Conservation (phyloP, 2,797 vertebrate genomes). For the Peromyscus eremicus region DNA sequence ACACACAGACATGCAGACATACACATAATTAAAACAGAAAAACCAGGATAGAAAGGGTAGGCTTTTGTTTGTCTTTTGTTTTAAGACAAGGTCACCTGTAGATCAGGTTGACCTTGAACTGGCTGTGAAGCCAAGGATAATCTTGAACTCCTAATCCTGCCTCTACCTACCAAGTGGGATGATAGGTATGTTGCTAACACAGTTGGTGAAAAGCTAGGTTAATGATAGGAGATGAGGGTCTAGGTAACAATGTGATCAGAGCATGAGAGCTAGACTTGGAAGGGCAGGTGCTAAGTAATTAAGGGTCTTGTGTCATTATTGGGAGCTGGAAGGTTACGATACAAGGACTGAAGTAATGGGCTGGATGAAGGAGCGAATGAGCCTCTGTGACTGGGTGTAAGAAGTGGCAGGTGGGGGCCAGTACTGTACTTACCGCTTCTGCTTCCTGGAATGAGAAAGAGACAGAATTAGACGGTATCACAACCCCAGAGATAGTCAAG, state of each 20-base stretch:
- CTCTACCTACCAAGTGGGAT: not conserved
- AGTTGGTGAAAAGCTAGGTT: not conserved
- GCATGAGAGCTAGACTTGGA: not conserved
- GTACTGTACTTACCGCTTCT: constrained; percentile 95
- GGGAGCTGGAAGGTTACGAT: not conserved
- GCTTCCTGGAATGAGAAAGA: constrained; percentile 91
- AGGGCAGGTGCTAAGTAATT: not conserved
- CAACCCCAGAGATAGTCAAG: not conserved
- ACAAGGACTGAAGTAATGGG: not conserved
- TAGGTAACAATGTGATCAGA: not conserved
- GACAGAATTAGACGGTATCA: not conserved
- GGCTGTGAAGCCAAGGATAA: not conserved
- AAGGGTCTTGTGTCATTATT: not conserved
- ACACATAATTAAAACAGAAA: not conserved
- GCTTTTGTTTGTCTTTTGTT: not conserved
- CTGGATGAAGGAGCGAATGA: not conserved
- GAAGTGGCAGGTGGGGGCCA: not conserved
- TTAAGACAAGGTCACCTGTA: not conserved
- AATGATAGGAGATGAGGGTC: not conserved
- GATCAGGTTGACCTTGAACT: not conserved
- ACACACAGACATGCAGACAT: not conserved
- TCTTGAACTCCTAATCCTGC: not conserved
- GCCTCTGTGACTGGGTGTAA: not conserved
- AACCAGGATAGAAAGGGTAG: not conserved
- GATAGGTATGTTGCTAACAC: no score